phyloP scores from a whole-genome alignment of 2,797 vertebrate species.

The Silurus lanzhouensis region DNA sequence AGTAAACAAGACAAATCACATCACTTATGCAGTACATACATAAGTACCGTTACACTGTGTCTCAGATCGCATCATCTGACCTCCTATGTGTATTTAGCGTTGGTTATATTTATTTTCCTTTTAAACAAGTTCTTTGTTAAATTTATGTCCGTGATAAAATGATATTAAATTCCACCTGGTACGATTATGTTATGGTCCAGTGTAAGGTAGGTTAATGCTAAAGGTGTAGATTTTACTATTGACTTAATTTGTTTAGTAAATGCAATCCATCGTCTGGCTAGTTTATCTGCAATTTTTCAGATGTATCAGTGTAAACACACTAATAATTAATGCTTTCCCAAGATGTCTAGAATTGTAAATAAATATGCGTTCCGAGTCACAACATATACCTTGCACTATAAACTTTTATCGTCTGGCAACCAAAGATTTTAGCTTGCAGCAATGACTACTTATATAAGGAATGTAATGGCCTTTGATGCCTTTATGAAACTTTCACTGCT shows the following conservation, averaged over 20 bases:
- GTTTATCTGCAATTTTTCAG: background rate
- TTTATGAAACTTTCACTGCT: slow-evolving; percentile 53
- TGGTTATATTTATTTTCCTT: background rate
- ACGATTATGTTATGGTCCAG: background rate
- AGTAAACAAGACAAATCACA: background rate
- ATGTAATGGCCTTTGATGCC: slow-evolving; percentile 37
- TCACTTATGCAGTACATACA: background rate
- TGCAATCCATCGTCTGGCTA: background rate
- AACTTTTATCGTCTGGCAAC: slow-evolving; percentile 12
- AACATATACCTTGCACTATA: background rate
- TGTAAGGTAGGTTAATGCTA: background rate
- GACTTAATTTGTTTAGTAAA: background rate
- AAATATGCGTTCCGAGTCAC: slow-evolving; percentile 6
- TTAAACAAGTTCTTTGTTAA: background rate
- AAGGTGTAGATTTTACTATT: background rate
- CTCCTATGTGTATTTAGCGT: background rate
- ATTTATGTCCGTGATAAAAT: background rate
- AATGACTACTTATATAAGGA: slow-evolving; percentile 5
- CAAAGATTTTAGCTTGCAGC: slow-evolving; percentile 26
- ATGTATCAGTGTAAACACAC: background rate
- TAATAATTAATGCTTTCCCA: background rate
- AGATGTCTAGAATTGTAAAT: too few species aligned
- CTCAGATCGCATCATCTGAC: background rate
- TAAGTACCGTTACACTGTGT: background rate
- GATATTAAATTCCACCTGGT: background rate